These are phyloP conservation scores for Corythoichthys intestinalis DNA, from an alignment of 2,113 vertebrate species.

Conservation along the genomic window DNA sequence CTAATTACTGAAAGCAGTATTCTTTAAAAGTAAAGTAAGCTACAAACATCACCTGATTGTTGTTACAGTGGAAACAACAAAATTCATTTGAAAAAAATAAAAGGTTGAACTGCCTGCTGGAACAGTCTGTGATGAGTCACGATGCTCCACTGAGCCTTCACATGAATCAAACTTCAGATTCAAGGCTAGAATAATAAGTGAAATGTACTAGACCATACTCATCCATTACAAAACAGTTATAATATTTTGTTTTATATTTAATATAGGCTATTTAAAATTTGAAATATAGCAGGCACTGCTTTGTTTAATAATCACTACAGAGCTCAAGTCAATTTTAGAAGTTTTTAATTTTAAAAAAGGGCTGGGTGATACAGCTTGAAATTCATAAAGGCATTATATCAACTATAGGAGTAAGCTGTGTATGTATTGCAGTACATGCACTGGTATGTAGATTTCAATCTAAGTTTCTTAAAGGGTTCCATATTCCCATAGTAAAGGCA, in stretches of 20 bases:
- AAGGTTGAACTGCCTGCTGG: neutral
- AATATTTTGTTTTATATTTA: too few relatives aligned
- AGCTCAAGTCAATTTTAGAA: neutral
- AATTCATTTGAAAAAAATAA: neutral
- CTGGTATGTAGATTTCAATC: too few relatives aligned
- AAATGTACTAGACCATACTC: neutral
- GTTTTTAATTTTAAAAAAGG: too few relatives aligned
- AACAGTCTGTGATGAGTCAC: neutral
- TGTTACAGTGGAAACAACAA: neutral
- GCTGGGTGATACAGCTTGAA: too few relatives aligned
- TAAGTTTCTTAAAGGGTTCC: too few relatives aligned
- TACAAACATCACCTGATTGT: neutral
- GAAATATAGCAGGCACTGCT: neutral
- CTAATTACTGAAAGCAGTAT: neutral
- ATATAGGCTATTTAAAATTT: neutral
- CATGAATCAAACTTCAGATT: too few relatives aligned
- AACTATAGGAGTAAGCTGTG: too few relatives aligned
- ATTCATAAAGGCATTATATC: too few relatives aligned
- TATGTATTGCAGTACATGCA: too few relatives aligned
- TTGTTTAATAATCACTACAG: too few relatives aligned
- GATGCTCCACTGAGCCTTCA: neutral
- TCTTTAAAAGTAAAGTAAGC: neutral
- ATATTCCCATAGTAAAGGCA: too few relatives aligned
- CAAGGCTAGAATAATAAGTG: neutral
- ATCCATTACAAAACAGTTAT: too few relatives aligned